phyloP scores from a whole-genome alignment of 1,140 invertebrate genomes.

The Rhynchophorus ferrugineus region DNA sequence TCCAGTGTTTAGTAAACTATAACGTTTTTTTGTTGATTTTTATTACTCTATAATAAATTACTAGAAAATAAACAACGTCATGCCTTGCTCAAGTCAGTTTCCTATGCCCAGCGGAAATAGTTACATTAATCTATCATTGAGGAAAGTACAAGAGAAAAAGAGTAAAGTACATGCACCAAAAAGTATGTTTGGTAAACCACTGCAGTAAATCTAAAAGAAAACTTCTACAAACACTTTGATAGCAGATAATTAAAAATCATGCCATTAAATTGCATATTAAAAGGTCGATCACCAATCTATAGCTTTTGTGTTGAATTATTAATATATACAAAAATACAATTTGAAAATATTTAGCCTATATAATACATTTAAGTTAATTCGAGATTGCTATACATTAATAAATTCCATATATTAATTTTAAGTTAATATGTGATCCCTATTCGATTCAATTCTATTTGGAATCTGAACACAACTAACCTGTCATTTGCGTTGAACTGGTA shows the following conservation, averaged over 20 bases:
- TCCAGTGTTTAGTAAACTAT: too few species aligned
- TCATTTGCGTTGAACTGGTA: slow-evolving; percentile 54
- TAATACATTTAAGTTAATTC: too few species aligned
- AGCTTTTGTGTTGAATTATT: too few species aligned
- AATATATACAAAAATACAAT: too few species aligned
- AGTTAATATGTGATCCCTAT: too few species aligned
- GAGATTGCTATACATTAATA: too few species aligned
- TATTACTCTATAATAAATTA: not conserved
- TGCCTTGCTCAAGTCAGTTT: not conserved
- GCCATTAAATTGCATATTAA: too few species aligned
- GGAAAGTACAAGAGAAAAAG: slow-evolving; percentile 18
- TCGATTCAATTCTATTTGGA: too few species aligned
- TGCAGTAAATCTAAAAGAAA: slow-evolving; percentile 11
- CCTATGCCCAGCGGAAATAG: slow-evolving; percentile 8
- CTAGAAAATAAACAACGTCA: not conserved
- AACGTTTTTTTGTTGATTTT: not conserved
- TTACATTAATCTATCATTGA: slow-evolving; percentile 18
- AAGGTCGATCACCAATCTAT: too few species aligned
- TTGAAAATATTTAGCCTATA: too few species aligned
- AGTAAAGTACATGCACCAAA: slow-evolving; percentile 20
- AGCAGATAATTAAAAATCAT: slow-evolving; percentile 5
- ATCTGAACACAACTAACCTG: slow-evolving; percentile 55
- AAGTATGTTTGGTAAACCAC: slow-evolving; percentile 20
- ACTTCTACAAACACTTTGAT: not conserved
- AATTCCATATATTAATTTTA: too few species aligned